Conservation (phyloP, 2,797 vertebrate species). For the Diplodus puntazzo region DNA sequence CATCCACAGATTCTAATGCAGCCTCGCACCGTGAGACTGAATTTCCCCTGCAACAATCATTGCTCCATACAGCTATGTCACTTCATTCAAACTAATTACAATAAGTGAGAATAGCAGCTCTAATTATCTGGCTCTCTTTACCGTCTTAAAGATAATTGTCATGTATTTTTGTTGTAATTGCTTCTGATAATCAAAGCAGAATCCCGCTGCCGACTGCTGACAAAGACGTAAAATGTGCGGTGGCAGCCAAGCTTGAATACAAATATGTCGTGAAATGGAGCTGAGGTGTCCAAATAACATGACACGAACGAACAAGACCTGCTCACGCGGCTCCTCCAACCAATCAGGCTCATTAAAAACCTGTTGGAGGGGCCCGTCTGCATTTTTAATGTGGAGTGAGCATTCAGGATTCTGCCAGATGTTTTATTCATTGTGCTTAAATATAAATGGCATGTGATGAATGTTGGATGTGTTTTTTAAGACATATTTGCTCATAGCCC, state of each 20-base stretch:
- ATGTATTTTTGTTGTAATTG: slow-evolving; percentile 52
- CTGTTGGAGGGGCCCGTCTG: slow-evolving; percentile 65
- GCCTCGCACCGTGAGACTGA: neutral
- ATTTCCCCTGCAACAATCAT: neutral
- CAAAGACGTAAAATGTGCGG: slow-evolving; percentile 29
- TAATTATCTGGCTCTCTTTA: slow-evolving; percentile 32
- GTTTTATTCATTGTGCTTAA: slow-evolving; percentile 80
- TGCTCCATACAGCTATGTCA: slow-evolving; percentile 16
- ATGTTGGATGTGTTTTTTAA: slow-evolving; percentile 70
- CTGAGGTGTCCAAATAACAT: slow-evolving; percentile 37
- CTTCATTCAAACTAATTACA: slow-evolving; percentile 15
- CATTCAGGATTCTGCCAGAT: slow-evolving; percentile 77
- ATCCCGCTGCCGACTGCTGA: slow-evolving; percentile 17
- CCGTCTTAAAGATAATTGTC: slow-evolving; percentile 40
- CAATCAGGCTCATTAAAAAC: slow-evolving; percentile 79
- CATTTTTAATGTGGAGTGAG: slow-evolving; percentile 74
- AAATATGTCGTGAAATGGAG: slow-evolving; percentile 51
- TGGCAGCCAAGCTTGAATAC: slow-evolving; percentile 24
- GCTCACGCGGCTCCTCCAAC: slow-evolving; percentile 49
- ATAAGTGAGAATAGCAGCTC: slow-evolving; percentile 25
- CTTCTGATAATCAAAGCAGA: slow-evolving; percentile 26
- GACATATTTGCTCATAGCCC: slow-evolving; percentile 59
- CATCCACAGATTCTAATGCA: neutral
- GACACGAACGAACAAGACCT: slow-evolving; percentile 34
- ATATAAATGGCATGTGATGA: slow-evolving; percentile 77